Evolutionary conservation across 2,797 vertebrate species (phyloP).

Genomic region (Sibirionetta formosa): DNA sequence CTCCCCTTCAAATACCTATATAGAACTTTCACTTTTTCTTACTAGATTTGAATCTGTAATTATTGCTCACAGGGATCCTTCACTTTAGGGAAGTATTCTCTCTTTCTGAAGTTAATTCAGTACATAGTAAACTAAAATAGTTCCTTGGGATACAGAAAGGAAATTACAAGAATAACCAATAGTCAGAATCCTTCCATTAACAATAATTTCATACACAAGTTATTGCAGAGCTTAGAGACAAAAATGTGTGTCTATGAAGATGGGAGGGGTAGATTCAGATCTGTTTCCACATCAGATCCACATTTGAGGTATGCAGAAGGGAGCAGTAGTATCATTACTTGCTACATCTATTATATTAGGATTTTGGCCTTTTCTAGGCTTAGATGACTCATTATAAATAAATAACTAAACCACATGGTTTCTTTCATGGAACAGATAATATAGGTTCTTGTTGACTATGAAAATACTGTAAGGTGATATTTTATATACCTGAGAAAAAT

Average conservation of each 20-base stretch:
- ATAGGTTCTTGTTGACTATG: neutral
- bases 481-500: neutral
- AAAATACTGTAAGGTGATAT: neutral
- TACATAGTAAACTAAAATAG: neutral
- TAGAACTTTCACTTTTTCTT: neutral
- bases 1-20: fast-evolving
- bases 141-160: neutral
- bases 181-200: neutral
- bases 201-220: neutral
- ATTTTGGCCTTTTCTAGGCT: neutral
- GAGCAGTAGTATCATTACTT: neutral
- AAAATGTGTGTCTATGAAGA: neutral
- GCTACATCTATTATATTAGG: neutral
- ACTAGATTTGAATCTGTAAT: neutral
- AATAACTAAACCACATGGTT: neutral
- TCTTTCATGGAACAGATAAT: neutral
- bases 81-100: neutral
- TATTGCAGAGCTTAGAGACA: neutral
- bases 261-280: neutral
- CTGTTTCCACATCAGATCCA: neutral
- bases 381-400: neutral
- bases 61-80: neutral
- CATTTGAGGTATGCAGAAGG: neutral
- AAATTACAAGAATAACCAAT: neutral
- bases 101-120: neutral